Conservation (phyloP, 2,797 vertebrate genomes). For the Botia almorhae region DNA sequence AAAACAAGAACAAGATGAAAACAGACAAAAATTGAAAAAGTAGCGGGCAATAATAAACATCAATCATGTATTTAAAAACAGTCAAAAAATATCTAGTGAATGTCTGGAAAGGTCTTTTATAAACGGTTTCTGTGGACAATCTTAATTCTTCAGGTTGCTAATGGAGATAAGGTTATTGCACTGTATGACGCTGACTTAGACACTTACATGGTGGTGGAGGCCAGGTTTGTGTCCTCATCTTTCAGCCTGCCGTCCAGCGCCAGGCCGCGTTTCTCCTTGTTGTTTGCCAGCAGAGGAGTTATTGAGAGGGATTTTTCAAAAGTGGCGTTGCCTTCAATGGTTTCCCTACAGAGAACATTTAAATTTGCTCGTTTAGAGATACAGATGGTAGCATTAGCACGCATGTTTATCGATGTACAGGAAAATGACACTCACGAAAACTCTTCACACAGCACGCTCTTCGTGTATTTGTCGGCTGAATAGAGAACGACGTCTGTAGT, state of each 20-base stretch:
- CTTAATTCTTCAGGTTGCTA: background rate
- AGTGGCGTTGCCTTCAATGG: slow-evolving; percentile 67
- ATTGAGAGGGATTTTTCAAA: slow-evolving; percentile 71
- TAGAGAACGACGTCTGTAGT: slow-evolving; percentile 90
- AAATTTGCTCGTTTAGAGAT: background rate
- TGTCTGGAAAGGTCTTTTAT: too few species aligned
- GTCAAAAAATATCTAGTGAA: background rate
- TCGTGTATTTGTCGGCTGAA: slow-evolving; percentile 91
- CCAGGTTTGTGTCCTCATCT: slow-evolving; percentile 90
- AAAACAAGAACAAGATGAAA: background rate
- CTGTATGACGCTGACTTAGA: background rate
- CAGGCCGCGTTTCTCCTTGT: slow-evolving; percentile 86
- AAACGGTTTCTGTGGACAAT: too few species aligned
- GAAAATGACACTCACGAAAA: slow-evolving; percentile 76
- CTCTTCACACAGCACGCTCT: slow-evolving; percentile 81
- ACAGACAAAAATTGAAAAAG: background rate
- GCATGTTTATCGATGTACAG: background rate
- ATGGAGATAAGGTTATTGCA: background rate
- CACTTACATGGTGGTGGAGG: slow-evolving; percentile 86
- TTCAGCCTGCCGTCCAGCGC: slow-evolving; percentile 88
- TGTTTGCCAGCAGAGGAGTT: slow-evolving; percentile 74
- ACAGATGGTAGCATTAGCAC: background rate
- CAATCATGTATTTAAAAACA: slow-evolving; percentile 10
- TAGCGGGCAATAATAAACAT: background rate
- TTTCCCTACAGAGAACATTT: slow-evolving; percentile 69